A percentile compares a stretch with the other conserved stretches of the same genome.
Conservation (phyloP, 1,140 invertebrate species). For the Listronotus bonariensis region DNA sequence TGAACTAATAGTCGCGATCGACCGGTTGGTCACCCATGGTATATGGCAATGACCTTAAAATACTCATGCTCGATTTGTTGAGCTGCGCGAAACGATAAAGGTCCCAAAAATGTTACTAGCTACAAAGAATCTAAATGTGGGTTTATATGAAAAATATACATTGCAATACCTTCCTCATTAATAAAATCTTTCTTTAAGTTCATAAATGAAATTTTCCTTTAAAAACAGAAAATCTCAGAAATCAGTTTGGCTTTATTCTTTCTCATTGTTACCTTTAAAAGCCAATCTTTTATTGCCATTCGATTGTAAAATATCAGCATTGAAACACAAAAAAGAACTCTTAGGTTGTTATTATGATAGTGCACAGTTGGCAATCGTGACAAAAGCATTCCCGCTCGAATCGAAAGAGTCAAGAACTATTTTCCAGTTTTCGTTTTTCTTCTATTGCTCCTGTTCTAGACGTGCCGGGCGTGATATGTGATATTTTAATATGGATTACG, state of each 20-base stretch:
- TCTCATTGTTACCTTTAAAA: conserved; percentile 2
- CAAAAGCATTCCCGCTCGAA: conserved; percentile 7
- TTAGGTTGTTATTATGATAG: conserved; percentile 12
- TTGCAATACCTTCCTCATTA: too few relatives aligned
- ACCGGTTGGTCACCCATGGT: too few relatives aligned
- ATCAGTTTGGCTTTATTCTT: too few relatives aligned
- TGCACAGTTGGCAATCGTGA: conserved; percentile 13
- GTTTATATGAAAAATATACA: too few relatives aligned
- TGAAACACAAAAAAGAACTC: not conserved
- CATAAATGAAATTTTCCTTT: too few relatives aligned
- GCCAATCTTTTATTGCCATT: conserved; percentile 9
- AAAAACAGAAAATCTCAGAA: not conserved
- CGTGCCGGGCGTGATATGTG: not conserved
- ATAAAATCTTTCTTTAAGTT: too few relatives aligned
- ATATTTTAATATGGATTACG: conserved; percentile 14
- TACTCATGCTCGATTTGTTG: too few relatives aligned
- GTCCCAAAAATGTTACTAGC: too few relatives aligned
- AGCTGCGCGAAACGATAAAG: too few relatives aligned
- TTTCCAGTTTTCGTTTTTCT: conserved; percentile 4
- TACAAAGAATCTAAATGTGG: too few relatives aligned
- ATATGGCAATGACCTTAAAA: too few relatives aligned
- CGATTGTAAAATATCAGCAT: not conserved
- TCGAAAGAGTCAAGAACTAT: conserved; percentile 2
- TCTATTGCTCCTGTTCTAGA: conserved; percentile 4
- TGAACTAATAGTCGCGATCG: too few relatives aligned